phyloP scores from a whole-genome alignment of 2,888 invertebrate genomes.

The Monoplex corrugatus region DNA sequence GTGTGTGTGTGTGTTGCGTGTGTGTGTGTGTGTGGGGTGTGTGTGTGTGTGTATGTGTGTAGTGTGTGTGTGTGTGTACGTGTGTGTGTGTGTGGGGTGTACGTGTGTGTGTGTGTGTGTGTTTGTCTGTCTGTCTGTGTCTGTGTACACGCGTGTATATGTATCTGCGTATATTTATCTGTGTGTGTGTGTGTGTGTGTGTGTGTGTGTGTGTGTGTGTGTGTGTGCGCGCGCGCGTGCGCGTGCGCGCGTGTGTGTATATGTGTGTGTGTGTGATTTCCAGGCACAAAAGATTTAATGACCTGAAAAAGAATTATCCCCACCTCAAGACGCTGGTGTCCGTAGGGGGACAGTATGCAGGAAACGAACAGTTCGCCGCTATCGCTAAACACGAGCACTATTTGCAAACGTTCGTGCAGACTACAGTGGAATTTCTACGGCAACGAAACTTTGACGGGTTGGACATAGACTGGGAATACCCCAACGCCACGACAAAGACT shows the following conservation, averaged over 20 bases:
- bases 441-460: conserved; percentile 52
- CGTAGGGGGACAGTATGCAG: conserved; percentile 44
- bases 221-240: background rate
- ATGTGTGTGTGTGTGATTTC: background rate
- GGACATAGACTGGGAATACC: conserved; percentile 57
- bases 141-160: background rate
- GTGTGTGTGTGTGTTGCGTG: conserved; percentile 9
- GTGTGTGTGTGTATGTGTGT: background rate
- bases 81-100: background rate
- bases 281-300: conserved; percentile 54
- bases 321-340: conserved; percentile 54
- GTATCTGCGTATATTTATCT: background rate
- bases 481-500: conserved; percentile 40
- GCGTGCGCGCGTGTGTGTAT: conserved; percentile 14
- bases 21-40: conserved; percentile 8
- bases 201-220: background rate
- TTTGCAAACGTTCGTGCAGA: conserved; percentile 55
- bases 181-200: conserved; percentile 23
- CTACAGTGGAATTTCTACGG: conserved; percentile 44
- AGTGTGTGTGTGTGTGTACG: background rate
- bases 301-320: conserved; percentile 49
- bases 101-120: background rate
- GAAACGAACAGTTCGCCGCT: background rate
- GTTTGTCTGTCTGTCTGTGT: too few species aligned
- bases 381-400: conserved; percentile 31